These are phyloP conservation scores for Cygnus buccinator DNA, from an alignment of 2,113 vertebrate genomes.

Conservation along the genomic window DNA sequence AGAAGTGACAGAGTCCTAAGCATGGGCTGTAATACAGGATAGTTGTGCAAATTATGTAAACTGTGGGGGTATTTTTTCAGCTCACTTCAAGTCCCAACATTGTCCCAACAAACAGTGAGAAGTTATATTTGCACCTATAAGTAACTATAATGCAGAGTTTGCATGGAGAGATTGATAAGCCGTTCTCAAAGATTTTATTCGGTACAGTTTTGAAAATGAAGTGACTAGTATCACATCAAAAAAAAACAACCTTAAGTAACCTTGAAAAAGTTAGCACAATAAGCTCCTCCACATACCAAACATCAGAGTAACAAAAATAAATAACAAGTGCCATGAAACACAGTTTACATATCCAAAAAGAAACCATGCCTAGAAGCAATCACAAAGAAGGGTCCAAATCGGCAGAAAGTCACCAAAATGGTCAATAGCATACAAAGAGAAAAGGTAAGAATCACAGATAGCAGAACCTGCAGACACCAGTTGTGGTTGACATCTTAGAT, in stretches of 20 bases:
- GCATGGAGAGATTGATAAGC: background rate
- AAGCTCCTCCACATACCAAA: background rate
- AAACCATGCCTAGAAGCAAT: background rate
- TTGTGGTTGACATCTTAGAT: background rate
- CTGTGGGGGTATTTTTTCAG: background rate
- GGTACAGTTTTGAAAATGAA: background rate
- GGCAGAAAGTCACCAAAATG: background rate
- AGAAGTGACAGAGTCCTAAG: background rate
- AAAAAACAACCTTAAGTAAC: background rate
- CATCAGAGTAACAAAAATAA: conserved; percentile 8
- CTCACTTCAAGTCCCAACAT: background rate
- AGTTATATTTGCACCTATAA: background rate
- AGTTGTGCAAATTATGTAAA: background rate
- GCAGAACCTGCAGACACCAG: background rate
- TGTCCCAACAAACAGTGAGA: background rate
- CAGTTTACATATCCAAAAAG: background rate
- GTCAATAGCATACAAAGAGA: background rate
- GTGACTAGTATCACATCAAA: background rate
- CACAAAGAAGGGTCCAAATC: background rate
- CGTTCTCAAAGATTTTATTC: background rate
- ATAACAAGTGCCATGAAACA: background rate
- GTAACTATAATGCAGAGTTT: background rate
- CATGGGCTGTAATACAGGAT: background rate
- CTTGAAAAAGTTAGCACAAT: background rate
- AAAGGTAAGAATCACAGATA: background rate